Evolutionary conservation across 2,888 invertebrate genomes (phyloP), one percentile per base, ranked within the genome.

Genomic region (Cataglyphis albicans): DNA sequence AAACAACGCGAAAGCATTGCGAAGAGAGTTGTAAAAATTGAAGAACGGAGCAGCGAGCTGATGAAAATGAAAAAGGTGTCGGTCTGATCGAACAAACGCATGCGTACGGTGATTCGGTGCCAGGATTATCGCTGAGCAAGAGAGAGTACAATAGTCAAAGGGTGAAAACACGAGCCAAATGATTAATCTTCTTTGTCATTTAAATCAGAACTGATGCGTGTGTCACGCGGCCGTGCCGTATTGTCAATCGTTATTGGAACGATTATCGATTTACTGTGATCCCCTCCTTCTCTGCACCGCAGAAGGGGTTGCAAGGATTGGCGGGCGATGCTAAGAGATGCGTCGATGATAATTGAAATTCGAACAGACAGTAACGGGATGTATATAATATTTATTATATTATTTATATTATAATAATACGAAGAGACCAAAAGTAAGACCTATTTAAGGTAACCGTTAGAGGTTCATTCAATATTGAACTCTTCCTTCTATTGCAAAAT

Each of bases 241-340:
- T 90, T 90, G 92, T 91, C 92, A 88, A 91, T 91, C 88, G 91
- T 91, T 91, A 91, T 91, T 91, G 88, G 89, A 91, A 90, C 87
- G 90, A 87, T 91, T 92, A 92, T 93, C 91, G 92, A 92, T 92
- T 92, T 88, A 91, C 91, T 87, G 90, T 84, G 75, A 75, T 6
- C 38, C 15, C 38, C 44, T n/a, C 15, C n/a, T 48, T 18, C 6
- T 18, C 12, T 3, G 35, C 35, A 52, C 25, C 12, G 61, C 25
- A 48, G 70, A 6, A 18, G 38, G 18, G 63, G 55, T n/a, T 63
- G 48, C 67, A 57, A 55, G 48, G 48, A 29, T 29, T n/a, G 18
- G 15, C 3, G n/a, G 6, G 38, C 15, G 48, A 64, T 12, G 48
- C 65, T 65, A 72, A 73, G 78, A 68, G 64, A 55, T 25, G 83